Conservation (phyloP, 1,140 invertebrate genomes). For the Drosophila pallidifrons region DNA sequence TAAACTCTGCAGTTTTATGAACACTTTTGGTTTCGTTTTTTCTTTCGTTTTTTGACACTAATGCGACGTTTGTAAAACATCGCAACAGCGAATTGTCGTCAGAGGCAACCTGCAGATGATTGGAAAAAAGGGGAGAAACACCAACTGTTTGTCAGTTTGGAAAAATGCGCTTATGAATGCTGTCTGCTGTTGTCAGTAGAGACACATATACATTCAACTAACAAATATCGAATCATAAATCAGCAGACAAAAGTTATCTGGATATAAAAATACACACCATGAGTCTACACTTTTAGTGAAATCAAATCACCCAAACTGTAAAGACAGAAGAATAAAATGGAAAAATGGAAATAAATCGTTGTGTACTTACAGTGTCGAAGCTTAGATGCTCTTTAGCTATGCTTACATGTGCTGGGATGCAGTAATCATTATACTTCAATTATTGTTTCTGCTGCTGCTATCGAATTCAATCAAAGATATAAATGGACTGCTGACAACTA, state of each 20-base stretch:
- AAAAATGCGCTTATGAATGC: slow-evolving; percentile 50
- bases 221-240: slow-evolving; percentile 72
- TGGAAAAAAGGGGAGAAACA: slow-evolving; percentile 7
- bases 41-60: slow-evolving; percentile 65
- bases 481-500: background rate
- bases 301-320: background rate
- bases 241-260: slow-evolving; percentile 36
- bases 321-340: background rate
- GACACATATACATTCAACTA: slow-evolving; percentile 48
- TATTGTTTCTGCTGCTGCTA: background rate
- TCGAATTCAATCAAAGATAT: background rate
- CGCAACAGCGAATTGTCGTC: slow-evolving; percentile 44
- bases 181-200: slow-evolving; percentile 61
- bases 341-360: background rate
- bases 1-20: slow-evolving; percentile 79
- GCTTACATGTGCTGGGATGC: background rate
- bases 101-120: slow-evolving; percentile 27
- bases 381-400: background rate
- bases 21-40: slow-evolving; percentile 40
- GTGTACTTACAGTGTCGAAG: background rate
- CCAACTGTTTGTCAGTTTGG: slow-evolving; percentile 25
- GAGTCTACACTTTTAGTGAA: background rate
- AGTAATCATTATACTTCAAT: background rate
- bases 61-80: slow-evolving; percentile 79
- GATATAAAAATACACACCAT: slow-evolving; percentile 11